Conservation (phyloP, 1,140 invertebrate genomes). For the Euwallacea similis region DNA sequence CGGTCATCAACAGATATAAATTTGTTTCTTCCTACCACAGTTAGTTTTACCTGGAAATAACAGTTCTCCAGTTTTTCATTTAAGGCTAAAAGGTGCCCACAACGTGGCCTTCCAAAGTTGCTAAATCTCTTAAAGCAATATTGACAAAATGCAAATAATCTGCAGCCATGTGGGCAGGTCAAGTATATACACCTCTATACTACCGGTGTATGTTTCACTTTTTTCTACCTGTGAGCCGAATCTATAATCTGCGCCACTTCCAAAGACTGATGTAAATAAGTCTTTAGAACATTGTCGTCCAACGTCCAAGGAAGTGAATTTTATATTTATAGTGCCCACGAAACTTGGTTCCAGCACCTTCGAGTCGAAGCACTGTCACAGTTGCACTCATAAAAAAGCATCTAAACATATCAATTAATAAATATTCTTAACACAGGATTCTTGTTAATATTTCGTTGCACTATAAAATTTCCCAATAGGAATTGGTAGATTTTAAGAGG, state of each 20-base stretch:
- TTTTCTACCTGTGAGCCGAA: slow-evolving; percentile 1
- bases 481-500: neutral
- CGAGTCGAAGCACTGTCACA: neutral
- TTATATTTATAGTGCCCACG: slow-evolving; percentile 3
- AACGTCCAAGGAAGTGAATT: slow-evolving; percentile 20
- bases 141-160: neutral
- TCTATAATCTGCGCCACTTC: slow-evolving; percentile 6
- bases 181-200: slow-evolving; percentile 4
- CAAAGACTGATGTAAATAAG: slow-evolving; percentile 17
- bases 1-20: neutral
- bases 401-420: neutral
- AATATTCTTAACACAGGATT: neutral
- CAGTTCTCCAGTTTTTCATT: no score
- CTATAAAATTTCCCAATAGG: slow-evolving; percentile 2
- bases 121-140: no score
- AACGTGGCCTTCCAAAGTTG: no score
- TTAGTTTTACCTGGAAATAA: no score
- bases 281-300: slow-evolving; percentile 10
- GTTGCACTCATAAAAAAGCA: neutral
- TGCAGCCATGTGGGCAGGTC: neutral
- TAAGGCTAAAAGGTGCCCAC: no score
- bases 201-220: neutral
- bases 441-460: neutral
- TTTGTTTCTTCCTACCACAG: neutral
- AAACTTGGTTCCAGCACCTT: neutral